A percentile compares a stretch with the other conserved stretches of the same genome.
Evolutionary conservation across 2,797 vertebrate genomes (phyloP).

Genomic region (Buphagus erythrorhynchus): DNA sequence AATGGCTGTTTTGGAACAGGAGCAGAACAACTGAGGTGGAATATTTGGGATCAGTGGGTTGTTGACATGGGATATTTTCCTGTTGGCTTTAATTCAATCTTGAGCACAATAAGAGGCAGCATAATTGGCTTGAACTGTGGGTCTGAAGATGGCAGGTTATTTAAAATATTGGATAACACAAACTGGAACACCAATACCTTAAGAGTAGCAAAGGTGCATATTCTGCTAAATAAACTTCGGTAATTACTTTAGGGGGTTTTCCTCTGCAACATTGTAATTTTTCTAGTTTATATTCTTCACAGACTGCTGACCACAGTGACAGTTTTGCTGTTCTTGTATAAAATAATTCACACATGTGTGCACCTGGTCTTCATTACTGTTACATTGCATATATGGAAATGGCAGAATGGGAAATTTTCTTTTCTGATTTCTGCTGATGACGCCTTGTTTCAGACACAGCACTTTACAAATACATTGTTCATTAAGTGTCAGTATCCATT

Average conservation of each 20-base stretch:
- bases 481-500: not conserved
- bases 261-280: constrained; percentile 61
- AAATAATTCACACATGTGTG: constrained; percentile 67
- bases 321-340: constrained; percentile 70
- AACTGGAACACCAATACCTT: constrained; percentile 33
- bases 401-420: constrained; percentile 22
- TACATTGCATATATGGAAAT: constrained; percentile 48
- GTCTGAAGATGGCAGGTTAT: constrained; percentile 11
- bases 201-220: constrained; percentile 50
- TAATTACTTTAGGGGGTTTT: constrained; percentile 64
- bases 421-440: constrained; percentile 44
- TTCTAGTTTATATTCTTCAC: constrained; percentile 62
- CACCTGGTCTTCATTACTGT: constrained; percentile 68
- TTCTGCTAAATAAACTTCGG: constrained; percentile 64
- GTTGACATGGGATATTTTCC: not conserved
- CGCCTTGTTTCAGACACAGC: not conserved
- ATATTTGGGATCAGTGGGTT: not conserved
- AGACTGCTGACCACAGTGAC: constrained; percentile 76
- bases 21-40: not conserved
- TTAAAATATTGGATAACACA: not conserved
- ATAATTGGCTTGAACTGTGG: not conserved
- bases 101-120: not conserved
- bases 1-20: not conserved
- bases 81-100: constrained; percentile 21
- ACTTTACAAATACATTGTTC: constrained; percentile 1